These are phyloP conservation scores for Saturnia japonica DNA, from an alignment of 2,888 invertebrate species.

Conservation along the genomic window DNA sequence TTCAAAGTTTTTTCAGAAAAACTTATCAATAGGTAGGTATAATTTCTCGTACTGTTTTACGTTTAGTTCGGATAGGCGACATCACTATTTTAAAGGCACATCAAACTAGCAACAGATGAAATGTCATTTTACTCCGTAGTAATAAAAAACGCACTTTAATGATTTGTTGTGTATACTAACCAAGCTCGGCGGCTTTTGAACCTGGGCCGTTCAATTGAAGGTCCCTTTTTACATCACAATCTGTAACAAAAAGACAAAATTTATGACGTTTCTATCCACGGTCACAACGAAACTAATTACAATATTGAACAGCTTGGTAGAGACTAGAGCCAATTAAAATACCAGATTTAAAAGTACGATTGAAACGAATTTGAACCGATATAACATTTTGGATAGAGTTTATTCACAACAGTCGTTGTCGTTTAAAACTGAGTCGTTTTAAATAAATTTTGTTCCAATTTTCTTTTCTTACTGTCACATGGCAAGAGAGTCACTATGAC, in stretches of 20 bases:
- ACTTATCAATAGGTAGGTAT: no score
- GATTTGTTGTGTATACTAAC: constrained; percentile 61
- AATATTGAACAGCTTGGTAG: neutral
- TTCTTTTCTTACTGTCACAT: neutral
- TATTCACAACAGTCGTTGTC: neutral
- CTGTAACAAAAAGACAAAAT: constrained; percentile 65
- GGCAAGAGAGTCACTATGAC: no score
- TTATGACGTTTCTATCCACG: neutral
- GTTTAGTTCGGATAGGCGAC: no score
- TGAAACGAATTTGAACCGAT: neutral
- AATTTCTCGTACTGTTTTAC: no score
- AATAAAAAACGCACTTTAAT: no score
- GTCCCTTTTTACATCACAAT: constrained; percentile 94
- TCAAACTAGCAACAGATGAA: no score
- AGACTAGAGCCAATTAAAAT: neutral
- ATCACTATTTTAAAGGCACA: no score
- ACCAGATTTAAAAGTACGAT: neutral
- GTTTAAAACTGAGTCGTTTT: neutral
- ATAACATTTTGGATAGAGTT: neutral
- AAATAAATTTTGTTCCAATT: neutral
- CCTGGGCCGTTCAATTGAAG: constrained; percentile 89
- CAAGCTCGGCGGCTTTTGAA: constrained; percentile 87
- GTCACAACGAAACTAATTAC: neutral
- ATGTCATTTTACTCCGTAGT: no score
- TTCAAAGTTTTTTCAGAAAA: no score